phyloP scores from a whole-genome alignment of 2,113 vertebrate genomes.

The Xyliphius kryptos region DNA sequence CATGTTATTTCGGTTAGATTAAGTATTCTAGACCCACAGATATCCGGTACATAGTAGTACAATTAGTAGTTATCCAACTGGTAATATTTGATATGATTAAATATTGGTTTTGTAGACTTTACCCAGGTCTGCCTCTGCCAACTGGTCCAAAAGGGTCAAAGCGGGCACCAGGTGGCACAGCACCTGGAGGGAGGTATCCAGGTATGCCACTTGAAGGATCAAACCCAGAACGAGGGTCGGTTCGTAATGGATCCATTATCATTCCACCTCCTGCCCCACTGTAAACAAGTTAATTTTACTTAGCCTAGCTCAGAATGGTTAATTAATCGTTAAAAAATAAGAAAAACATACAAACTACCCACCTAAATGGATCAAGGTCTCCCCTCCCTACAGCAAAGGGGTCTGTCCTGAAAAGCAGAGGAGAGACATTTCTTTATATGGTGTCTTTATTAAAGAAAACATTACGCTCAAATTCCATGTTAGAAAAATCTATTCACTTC shows the following conservation, averaged over 20 bases:
- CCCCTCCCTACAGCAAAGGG: slow-evolving; percentile 81
- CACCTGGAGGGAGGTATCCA: slow-evolving; percentile 79
- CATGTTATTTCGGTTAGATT: too few species aligned
- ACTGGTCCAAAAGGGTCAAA: slow-evolving; percentile 88
- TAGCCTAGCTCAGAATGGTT: background rate
- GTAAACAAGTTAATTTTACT: too few species aligned
- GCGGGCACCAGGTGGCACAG: slow-evolving; percentile 87
- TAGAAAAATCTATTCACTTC: too few species aligned
- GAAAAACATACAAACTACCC: slow-evolving; percentile 48
- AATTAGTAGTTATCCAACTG: too few species aligned
- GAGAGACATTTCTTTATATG: slow-evolving; percentile 10
- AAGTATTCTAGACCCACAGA: too few species aligned
- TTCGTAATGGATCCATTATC: slow-evolving; percentile 82
- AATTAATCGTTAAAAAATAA: background rate
- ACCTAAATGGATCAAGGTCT: slow-evolving; percentile 90
- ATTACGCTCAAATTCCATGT: too few species aligned
- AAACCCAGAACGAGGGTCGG: slow-evolving; percentile 71
- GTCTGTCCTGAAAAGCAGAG: slow-evolving; percentile 64
- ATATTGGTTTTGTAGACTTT: slow-evolving; percentile 36
- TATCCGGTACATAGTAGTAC: too few species aligned
- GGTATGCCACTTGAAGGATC: slow-evolving; percentile 81
- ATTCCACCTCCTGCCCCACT: slow-evolving; percentile 80
- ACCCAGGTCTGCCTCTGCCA: slow-evolving; percentile 71
- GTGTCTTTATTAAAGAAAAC: too few species aligned
- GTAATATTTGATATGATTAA: too few species aligned